phyloP scores from a whole-genome alignment of 2,888 invertebrate genomes.

The Ametastegia equiseti region DNA sequence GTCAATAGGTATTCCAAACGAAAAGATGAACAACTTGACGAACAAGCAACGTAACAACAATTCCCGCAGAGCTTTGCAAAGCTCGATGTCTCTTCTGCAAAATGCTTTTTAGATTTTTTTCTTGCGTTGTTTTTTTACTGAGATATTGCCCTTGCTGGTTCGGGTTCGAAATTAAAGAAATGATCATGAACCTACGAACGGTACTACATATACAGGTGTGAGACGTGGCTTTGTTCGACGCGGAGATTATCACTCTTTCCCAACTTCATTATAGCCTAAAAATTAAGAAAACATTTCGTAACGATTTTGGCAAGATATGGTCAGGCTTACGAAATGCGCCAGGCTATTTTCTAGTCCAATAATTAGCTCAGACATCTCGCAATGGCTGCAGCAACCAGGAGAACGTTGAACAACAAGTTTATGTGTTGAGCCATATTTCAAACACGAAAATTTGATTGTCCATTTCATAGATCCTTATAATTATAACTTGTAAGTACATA shows the following conservation, averaged over 20 bases:
- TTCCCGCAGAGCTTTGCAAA: no score
- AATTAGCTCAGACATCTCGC: not conserved
- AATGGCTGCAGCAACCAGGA: not conserved
- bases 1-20: no score
- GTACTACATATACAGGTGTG: no score
- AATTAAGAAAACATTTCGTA: not conserved
- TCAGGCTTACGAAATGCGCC: not conserved
- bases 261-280: not conserved
- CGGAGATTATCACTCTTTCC: not conserved
- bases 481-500: no score
- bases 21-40: no score
- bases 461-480: not conserved
- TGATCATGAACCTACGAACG: no score
- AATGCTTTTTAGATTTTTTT: no score
- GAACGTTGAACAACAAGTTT: not conserved
- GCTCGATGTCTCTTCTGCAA: no score
- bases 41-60: no score
- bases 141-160: no score
- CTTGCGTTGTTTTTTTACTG: no score
- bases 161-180: no score
- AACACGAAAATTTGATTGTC: not conserved
- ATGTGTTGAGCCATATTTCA: not conserved
- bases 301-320: not conserved
- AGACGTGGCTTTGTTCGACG: not conserved
- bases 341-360: not conserved